Base-by-base conservation (phyloP, 2,888 invertebrate species). In the Lepetodrilus schrolli region DNA sequence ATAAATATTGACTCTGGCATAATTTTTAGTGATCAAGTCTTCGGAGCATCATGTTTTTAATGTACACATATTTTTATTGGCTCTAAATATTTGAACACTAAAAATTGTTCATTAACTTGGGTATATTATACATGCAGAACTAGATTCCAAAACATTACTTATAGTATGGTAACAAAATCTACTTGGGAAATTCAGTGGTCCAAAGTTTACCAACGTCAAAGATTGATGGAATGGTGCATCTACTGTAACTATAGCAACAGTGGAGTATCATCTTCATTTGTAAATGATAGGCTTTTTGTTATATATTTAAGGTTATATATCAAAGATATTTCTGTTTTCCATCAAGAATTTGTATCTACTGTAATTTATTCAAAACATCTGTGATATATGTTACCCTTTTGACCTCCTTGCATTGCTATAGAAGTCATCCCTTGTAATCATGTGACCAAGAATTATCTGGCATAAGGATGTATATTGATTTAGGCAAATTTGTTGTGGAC, bases 341-440 rank as follows among this genome's bases (percentile, higher is more conserved):
- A 58, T 30, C 58, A 30, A 30, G 58, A 58, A 30, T 58, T 23
- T 58, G 30, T 58, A 58, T 58, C 58, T 17, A 23, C 58, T 58
- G 58, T 58, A 58, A 58, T 58, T 58, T 58, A 58, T 58, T 58
- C 43, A 58, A 23, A 58, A 58, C 58, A 58, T 30, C 58, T 58
- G 58, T 58, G 58, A 58, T 58, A 58, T 58, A 17, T 13, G 17
- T 30, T 21, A 26, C 23, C 51, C 13, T 43, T 43, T 43, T 17
- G 13, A 43, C n/a, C n/a, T 43, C n/a, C 43, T 43, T 17, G 13
- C 43, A 43, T 43, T 43, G 17, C 13, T 17, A 43, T 17, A 17
- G n/a, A 43, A 43, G 43, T 43, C 43, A 43, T 43, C 13, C 17
- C 17, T 43, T n/a, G n/a, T 13, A 17, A 43, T 43, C n/a, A 43